Base-by-base conservation (phyloP, 2,888 invertebrate genomes). In the Meteorus cinctellus region DNA sequence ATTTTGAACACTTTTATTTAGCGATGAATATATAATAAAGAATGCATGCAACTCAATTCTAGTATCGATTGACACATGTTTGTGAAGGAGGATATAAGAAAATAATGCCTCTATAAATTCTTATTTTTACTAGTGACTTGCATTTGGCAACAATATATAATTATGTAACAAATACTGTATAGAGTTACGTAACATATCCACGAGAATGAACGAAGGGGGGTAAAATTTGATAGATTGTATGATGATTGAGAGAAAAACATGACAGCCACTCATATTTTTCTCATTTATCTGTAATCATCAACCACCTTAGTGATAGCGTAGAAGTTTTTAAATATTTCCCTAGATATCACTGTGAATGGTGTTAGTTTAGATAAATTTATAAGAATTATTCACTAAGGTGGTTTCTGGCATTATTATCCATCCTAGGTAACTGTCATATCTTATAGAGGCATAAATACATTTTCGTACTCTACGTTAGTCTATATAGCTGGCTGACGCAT, bases 401-500 rank as follows among this genome's bases (percentile, higher is more conserved):
- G 81, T 82, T 81, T 76, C 77, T 78, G 76, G 75, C 68, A 69
- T 79, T 45, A 19, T 59, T 77, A 72, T 79, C 76, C 76, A 81
- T 51, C 81, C 78, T 81, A 83, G 80, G 82, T 81, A 82, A 77
- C 79, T 78, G 78, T 78, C 16, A 16, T 48, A 16, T 75, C 77
- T 34, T 76, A 78, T 81, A 82, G 81, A 84, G 83, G 83, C 84
- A 85, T 72, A 78, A 72, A 77, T 72, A 77, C 70, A 79, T 78
- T 76, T 77, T 77, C 72, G 81, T 82, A 80, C 72, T 78, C 66
- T 66, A 77, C 78, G 79, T 81, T 86, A 84, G 78, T 84, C 78
- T 84, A 86, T 83, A 80, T 84, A 84, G 84, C 84, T 86, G 85
- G 82, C 76, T 81, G 55, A 19, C 19, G n/a, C n/a, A 79, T 80